These are phyloP conservation scores for Melitaea cinxia DNA, from an alignment of 1,140 invertebrate genomes.

Conservation along the genomic window DNA sequence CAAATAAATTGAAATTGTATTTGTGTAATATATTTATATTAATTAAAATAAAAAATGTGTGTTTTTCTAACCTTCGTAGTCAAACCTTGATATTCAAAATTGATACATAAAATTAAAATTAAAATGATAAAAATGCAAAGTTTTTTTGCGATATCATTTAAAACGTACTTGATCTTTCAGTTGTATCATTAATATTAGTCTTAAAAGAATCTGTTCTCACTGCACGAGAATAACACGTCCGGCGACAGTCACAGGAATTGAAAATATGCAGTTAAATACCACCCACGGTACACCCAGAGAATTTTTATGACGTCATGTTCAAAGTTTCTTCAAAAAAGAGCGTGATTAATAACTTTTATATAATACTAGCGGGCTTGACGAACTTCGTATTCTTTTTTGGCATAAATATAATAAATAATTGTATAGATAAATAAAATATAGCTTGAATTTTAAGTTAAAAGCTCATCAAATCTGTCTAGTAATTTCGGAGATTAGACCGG, in stretches of 20 bases:
- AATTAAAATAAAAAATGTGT: background rate
- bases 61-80: background rate
- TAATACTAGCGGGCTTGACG: too few species aligned
- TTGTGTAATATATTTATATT: background rate
- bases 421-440: too few species aligned
- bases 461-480: too few species aligned
- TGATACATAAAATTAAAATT: background rate
- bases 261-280: constrained; percentile 28
- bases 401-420: too few species aligned
- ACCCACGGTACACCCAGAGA: constrained; percentile 57
- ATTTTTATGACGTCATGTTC: constrained; percentile 51
- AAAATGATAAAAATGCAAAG: background rate
- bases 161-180: background rate
- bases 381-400: too few species aligned
- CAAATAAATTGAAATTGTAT: too few species aligned
- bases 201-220: background rate
- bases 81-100: background rate
- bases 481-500: too few species aligned
- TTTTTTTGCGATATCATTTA: background rate
- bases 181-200: background rate
- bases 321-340: background rate
- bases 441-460: too few species aligned
- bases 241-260: constrained; percentile 11
- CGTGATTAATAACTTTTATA: background rate
- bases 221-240: background rate